Conservation (phyloP, 2,797 vertebrate species). For the Morus bassanus region DNA sequence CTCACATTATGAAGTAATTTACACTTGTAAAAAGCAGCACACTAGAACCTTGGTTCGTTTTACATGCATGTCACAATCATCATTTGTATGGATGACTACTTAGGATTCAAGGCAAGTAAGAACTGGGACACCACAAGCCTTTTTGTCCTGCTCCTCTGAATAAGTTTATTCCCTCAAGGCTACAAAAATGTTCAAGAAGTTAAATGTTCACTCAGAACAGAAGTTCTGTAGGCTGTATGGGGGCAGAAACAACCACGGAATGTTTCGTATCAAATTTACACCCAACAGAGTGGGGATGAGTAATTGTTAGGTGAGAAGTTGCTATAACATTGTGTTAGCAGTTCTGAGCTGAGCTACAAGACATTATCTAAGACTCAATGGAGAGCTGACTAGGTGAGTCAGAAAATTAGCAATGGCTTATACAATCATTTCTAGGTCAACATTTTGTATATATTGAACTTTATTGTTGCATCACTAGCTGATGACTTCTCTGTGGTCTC, state of each 20-base stretch:
- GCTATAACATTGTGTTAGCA: constrained; percentile 39
- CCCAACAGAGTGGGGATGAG: constrained; percentile 48
- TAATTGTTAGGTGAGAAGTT: constrained; percentile 64
- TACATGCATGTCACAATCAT: neutral
- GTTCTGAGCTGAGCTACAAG: constrained; percentile 29
- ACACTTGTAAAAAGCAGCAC: neutral
- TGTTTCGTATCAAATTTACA: constrained; percentile 48
- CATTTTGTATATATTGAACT: neutral
- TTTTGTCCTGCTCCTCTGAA: constrained; percentile 41
- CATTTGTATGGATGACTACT: neutral
- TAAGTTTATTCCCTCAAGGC: constrained; percentile 30
- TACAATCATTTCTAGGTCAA: constrained; percentile 34
- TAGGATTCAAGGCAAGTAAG: constrained; percentile 20
- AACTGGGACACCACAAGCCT: neutral
- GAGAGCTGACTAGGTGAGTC: constrained; percentile 31
- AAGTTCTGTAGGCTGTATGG: constrained; percentile 69
- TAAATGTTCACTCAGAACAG: constrained; percentile 51
- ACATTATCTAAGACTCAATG: constrained; percentile 30
- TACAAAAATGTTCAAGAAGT: constrained; percentile 28
- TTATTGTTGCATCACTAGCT: neutral
- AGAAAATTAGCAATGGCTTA: constrained; percentile 51
- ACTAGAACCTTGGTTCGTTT: neutral
- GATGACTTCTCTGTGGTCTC: neutral
- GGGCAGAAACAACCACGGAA: constrained; percentile 56
- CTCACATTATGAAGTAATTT: neutral